These are phyloP conservation scores for Drosophila lacteicornis DNA, from an alignment of 1,140 invertebrate species.

Conservation along the genomic window DNA sequence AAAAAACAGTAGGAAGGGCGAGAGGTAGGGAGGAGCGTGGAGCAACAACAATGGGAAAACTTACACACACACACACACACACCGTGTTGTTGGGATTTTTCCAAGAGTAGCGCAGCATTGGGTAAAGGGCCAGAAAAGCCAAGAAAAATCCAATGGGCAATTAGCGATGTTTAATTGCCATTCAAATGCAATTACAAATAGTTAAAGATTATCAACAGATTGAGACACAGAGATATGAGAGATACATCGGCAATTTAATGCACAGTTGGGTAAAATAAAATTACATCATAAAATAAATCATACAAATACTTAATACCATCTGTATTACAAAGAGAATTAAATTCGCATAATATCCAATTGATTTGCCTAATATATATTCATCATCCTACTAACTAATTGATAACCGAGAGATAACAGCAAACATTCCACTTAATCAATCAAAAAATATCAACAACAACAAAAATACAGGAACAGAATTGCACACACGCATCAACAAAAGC, in stretches of 20 bases:
- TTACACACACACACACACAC: too few species aligned
- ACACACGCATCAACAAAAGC: slow-evolving; percentile 32
- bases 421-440: slow-evolving; percentile 48
- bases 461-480: slow-evolving; percentile 47
- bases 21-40: not conserved
- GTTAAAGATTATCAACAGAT: not conserved
- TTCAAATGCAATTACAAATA: slow-evolving; percentile 24
- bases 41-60: slow-evolving; percentile 25
- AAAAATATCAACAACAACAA: slow-evolving; percentile 21
- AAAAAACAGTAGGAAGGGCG: not conserved
- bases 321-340: not conserved
- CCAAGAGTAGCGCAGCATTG: slow-evolving; percentile 9
- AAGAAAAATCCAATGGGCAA: slow-evolving; percentile 14
- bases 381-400: slow-evolving; percentile 30
- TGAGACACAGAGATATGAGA: slow-evolving; percentile 8
- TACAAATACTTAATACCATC: not conserved
- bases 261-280: not conserved
- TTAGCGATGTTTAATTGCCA: slow-evolving; percentile 20
- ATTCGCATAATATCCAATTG: not conserved
- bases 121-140: slow-evolving; percentile 22
- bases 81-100: slow-evolving; percentile 28
- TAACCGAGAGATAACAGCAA: slow-evolving; percentile 28
- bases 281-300: not conserved
- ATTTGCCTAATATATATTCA: slow-evolving; percentile 17
- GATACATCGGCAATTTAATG: not conserved